Base-by-base conservation (phyloP, 1,140 invertebrate species). In the Penaeus vannamei region DNA sequence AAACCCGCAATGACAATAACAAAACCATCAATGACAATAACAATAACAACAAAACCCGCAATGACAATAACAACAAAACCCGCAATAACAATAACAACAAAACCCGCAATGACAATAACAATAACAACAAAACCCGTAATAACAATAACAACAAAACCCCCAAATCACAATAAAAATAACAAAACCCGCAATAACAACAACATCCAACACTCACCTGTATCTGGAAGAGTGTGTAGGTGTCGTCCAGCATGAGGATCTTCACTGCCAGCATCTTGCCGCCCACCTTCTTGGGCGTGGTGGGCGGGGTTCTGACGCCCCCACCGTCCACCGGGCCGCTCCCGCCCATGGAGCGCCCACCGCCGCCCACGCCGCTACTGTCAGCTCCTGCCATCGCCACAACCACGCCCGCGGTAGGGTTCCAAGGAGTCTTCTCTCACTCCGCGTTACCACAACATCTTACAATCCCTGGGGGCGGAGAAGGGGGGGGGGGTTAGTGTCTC, bases 191-290 rank as follows among this genome's bases (percentile, higher is more conserved):
- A 3, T 53, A 53, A 53, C 3, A 53, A 53, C 46, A 14, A 53
- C 46, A 12, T 5, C 32, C 46, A 83, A 26, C n/a, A 66, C 93
- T 94, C 92, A 97, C 97, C 96, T 97, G 97, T 90, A 97, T 96
- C 95, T 97, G 97, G 93, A 97, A 97, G 94, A 97, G 96, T 86
- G 97, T 97, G 92, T 97, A 94, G 42, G 96, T 95, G 93, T 97
- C 97, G 92, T 97, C 97, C 86, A 97, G 94, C 97, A 97, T 97
- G 93, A 97, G 96, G 66, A 97, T 96, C 91, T 96, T 94, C 77
- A 97, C 96, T 23, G 96, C 96, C 72, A 97, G 94, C 95, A 97
- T 97, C 93, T 97, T 97, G 91, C 96, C 96, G 29, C 90, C 90
- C 29, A 82, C 90, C 59, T 90, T 90, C 59, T 91, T 86, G 61